Evolutionary conservation across 1,140 invertebrate genomes (phyloP).

Genomic region (Tribolium castaneum): DNA sequence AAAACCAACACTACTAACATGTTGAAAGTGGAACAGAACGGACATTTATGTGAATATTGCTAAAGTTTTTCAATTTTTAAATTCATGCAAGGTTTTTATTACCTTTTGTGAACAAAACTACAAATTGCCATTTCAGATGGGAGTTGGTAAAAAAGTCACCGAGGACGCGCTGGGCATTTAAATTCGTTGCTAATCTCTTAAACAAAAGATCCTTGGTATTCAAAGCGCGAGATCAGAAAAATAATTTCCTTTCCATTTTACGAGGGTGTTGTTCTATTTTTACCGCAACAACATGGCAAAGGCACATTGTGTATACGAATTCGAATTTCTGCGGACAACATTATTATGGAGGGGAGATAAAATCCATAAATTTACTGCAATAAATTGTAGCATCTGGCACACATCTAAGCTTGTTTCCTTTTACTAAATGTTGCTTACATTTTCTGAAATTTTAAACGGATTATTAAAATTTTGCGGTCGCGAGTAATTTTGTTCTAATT

Average conservation of each 20-base stretch:
- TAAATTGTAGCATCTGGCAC: slow-evolving; percentile 8
- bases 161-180: not conserved
- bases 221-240: not conserved
- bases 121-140: not conserved
- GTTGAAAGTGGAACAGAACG: no score
- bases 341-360: slow-evolving; percentile 15
- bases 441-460: slow-evolving; percentile 6
- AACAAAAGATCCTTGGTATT: slow-evolving; percentile 5
- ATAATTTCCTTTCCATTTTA: slow-evolving; percentile 19
- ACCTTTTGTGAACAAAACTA: no score
- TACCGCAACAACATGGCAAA: slow-evolving; percentile 1
- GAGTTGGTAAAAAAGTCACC: not conserved
- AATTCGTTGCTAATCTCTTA: not conserved
- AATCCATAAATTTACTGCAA: slow-evolving; percentile 19
- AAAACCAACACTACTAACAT: no score
- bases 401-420: not conserved
- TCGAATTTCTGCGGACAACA: slow-evolving; percentile 5
- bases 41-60: no score
- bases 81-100: no score
- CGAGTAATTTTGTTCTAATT: slow-evolving; percentile 10
- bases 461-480: not conserved
- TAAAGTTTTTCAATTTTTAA: no score
- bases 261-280: slow-evolving; percentile 20
- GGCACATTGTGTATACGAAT: slow-evolving; percentile 1
- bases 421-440: not conserved